These are phyloP conservation scores for Ceyx cyanopectus DNA, from an alignment of 2,113 vertebrate genomes.

Conservation along the genomic window DNA sequence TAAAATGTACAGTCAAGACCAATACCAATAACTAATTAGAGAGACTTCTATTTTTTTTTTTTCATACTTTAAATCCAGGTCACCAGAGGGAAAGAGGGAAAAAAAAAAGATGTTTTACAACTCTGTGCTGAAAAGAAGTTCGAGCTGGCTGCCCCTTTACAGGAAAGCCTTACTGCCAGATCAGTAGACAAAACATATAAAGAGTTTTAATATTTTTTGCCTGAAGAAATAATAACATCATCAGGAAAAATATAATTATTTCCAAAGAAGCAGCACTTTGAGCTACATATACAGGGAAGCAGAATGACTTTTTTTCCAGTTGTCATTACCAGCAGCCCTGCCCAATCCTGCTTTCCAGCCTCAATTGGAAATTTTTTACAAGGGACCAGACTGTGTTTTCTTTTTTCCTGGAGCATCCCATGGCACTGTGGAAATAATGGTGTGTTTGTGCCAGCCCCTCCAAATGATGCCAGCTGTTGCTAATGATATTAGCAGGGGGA, in stretches of 20 bases:
- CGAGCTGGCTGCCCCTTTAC: neutral
- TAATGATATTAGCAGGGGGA: neutral
- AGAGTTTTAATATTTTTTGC: neutral
- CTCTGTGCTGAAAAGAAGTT: neutral
- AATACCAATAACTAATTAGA: neutral
- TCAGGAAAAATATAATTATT: neutral
- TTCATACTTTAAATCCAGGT: neutral
- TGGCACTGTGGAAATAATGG: neutral
- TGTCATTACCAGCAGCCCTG: neutral
- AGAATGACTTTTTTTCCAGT: neutral
- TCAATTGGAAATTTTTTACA: neutral
- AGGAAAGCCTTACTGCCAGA: neutral
- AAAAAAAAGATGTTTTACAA: neutral
- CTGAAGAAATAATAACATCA: neutral
- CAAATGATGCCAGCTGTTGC: neutral
- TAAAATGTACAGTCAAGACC: neutral
- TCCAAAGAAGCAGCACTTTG: neutral
- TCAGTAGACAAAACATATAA: neutral
- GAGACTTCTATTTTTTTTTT: neutral
- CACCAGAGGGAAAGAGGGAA: neutral
- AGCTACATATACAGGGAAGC: neutral
- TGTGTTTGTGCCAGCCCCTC: neutral
- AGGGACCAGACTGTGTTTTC: neutral
- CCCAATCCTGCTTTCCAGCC: neutral
- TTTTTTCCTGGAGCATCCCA: neutral